Evolutionary conservation across 2,113 vertebrate genomes (phyloP), one percentile per base, ranked within the genome.

Genomic region (Xiphorhynchus elegans): DNA sequence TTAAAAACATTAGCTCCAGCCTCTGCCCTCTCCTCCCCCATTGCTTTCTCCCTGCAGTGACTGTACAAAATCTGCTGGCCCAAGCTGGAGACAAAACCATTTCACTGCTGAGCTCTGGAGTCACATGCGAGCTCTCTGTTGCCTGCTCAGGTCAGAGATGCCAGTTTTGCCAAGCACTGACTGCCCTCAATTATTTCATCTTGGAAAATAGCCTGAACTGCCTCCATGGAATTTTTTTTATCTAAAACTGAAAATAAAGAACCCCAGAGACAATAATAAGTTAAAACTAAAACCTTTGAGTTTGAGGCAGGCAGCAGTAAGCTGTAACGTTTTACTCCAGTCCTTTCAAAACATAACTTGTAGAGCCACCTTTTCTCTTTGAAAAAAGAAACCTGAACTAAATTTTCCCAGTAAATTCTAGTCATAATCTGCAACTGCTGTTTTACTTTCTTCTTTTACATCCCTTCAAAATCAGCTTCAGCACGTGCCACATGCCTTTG

Each of bases 1-100:
- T 96, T 96, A 93, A 96, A 95, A 94, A 84, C 92, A 77, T 85
- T 69, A 97, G 49, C 87, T 92, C 64, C 84, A 94, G 76, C 47
- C 64, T 70, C 75, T 90, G 79, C 58, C 87, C 84, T 93, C 84
- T 94, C 72, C 64, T 84, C 84, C 58, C 89, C 74, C 80, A 46
- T 17, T 1, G 1, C 69, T 92, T 81, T 83, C 60, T 85, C 60
- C 68, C 79, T 68, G 77, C 87, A 66, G 62, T 69, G 58, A 37
- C 60, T 82, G 74, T 50, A 73, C 70, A 78, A 69, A 95, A 76
- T 20, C 46, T 10, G 2, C 79, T 87, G 74, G 83, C 64, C 92
- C 84, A 85, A 67, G 89, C 84, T 84, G 79, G 93, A 74, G 86
- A 47, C 2, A 6, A n/a, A 96, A 79, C 66, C 75, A 40, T 87